Base-by-base conservation (phyloP, 2,797 vertebrate genomes). In the Lophius americanus region DNA sequence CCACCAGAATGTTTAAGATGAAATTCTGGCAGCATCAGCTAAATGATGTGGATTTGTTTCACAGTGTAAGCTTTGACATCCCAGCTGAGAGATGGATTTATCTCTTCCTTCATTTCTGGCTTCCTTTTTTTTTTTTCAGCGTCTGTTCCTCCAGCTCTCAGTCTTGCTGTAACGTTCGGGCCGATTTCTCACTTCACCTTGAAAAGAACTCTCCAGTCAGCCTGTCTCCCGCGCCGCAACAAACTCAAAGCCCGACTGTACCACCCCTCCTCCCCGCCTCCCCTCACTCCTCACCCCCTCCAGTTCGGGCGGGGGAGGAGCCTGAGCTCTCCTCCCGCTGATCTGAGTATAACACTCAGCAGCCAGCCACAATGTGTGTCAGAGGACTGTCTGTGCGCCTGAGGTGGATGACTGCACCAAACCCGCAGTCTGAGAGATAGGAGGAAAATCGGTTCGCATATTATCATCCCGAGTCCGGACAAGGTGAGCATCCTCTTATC, bases 301-400 rank as follows among this genome's bases (percentile, higher is more conserved):
- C 55, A 54, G 88, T 65, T 76, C 6, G 47, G 8, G 47, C 10
- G 91, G 90, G 95, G 95, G 95, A 91, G 95, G 94, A 92, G 89
- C 80, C 85, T 86, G 7, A 4, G 9, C 43, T 78, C 49, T 62
- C 73, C 82, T 85, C 84, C 75, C 70, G 76, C 76, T 72, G 75
- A 79, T 75, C 81, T 60, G 75, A 84, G 88, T 91, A 92, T 95
- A 96, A 95, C 96, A 95, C 93, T 94, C 89, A 90, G 86, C 89
- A 91, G 91, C 93, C 91, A 93, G 75, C 89, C 93, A 94, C 92
- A 87, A 91, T 89, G 93, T 89, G 90, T 94, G 94, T 94, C 95
- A 96, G 94, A 95, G 91, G 93, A 94, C 95, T 94, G 95, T 94
- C 90, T 93, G 93, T 91, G 90, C 91, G 92, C 90, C 88, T 86